These are phyloP conservation scores for Otolemur crassicaudatus DNA, from an alignment of 2,797 vertebrate species.

Conservation along the genomic window DNA sequence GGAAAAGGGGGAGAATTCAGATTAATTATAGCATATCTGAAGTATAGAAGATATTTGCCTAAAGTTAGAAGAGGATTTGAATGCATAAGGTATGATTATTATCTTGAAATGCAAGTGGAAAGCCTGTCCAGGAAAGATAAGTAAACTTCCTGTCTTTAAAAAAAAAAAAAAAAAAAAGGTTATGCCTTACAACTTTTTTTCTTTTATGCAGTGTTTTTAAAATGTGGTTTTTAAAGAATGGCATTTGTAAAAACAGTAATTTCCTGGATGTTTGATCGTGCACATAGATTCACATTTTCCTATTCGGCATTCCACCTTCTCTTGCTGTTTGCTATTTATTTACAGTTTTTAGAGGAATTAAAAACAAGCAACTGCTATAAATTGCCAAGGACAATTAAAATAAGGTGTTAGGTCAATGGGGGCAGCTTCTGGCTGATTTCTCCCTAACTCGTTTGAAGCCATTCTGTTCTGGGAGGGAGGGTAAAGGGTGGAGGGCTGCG, in stretches of 20 bases:
- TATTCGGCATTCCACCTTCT: background rate
- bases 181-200: background rate
- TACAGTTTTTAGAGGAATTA: background rate
- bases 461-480: background rate
- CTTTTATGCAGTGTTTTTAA: background rate
- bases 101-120: background rate
- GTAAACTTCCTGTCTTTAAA: background rate
- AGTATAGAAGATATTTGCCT: background rate
- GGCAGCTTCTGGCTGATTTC: background rate
- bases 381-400: background rate
- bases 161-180: background rate
- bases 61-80: background rate
- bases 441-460: background rate
- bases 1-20: slow-evolving; percentile 14
- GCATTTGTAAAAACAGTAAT: background rate
- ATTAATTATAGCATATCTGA: background rate
- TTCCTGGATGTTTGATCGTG: background rate
- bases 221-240: background rate
- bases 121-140: background rate
- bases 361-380: background rate
- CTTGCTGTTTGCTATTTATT: background rate
- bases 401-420: background rate
- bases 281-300: background rate
- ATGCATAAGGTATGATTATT: slow-evolving; percentile 7
- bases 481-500: background rate